Conservation (phyloP, 2,113 vertebrate genomes). For the Gasterosteus aculeatus region DNA sequence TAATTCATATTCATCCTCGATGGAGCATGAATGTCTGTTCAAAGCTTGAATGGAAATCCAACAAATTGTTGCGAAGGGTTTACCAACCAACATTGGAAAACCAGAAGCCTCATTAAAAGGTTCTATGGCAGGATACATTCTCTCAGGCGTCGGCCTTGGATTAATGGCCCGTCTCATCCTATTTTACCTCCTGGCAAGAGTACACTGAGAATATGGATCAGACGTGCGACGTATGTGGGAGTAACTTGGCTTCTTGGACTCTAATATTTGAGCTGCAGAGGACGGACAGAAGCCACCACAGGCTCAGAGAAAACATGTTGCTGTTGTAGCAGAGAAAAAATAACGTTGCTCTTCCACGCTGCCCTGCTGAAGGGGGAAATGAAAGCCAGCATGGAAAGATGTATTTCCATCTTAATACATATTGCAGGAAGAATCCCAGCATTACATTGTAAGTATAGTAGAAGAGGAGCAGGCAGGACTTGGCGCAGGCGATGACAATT, state of each 20-base stretch:
- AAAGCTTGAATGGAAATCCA: neutral
- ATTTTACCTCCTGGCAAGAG: constrained; percentile 45
- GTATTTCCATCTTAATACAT: constrained; percentile 64
- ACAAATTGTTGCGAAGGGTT: neutral
- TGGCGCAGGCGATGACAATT: constrained; percentile 30
- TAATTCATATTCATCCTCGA: neutral
- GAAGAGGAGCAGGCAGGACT: constrained; percentile 39
- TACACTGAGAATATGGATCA: constrained; percentile 35
- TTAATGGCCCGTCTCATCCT: constrained; percentile 3
- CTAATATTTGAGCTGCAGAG: constrained; percentile 20
- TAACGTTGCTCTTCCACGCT: constrained; percentile 58
- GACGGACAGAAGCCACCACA: constrained; percentile 3
- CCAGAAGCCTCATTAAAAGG: neutral
- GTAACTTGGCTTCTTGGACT: constrained; percentile 28
- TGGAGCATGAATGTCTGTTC: neutral
- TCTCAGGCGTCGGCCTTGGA: neutral
- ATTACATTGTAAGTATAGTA: constrained; percentile 58
- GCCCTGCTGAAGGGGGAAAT: constrained; percentile 57
- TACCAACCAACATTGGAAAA: neutral
- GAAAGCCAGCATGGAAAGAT: constrained; percentile 61
- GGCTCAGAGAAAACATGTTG: constrained; percentile 38
- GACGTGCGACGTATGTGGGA: constrained; percentile 21
- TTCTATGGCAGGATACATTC: neutral
- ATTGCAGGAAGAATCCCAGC: constrained; percentile 71
- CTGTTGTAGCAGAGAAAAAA: constrained; percentile 42